A percentile compares a stretch with the other conserved stretches of the same genome.
phyloP scores from a whole-genome alignment of 2,888 invertebrate species.

The Chironomus tentans region DNA sequence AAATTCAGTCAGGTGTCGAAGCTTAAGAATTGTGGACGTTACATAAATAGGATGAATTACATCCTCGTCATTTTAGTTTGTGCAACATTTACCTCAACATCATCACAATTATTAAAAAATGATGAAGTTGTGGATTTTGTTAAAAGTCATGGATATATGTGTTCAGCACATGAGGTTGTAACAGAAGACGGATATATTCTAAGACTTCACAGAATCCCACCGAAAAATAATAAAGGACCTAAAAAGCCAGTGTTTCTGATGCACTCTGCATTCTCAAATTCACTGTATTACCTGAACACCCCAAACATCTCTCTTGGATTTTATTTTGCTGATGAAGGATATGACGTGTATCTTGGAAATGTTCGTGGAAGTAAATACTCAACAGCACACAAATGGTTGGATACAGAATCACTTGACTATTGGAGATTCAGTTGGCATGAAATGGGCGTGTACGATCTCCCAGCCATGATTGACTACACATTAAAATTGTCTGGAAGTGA shows the following conservation, averaged over 20 bases:
- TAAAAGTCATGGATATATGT: slow-evolving; percentile 27
- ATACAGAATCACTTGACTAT: neutral
- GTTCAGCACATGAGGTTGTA: slow-evolving; percentile 48
- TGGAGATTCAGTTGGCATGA: slow-evolving; percentile 11
- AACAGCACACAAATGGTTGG: neutral
- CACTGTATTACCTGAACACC: neutral
- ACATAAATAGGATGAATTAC: neutral
- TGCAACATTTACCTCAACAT: neutral
- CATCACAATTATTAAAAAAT: neutral
- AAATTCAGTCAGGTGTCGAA: neutral
- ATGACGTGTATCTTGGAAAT: slow-evolving; percentile 2
- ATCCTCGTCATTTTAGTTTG: neutral
- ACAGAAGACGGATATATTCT: slow-evolving; percentile 66
- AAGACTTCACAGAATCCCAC: slow-evolving; percentile 55
- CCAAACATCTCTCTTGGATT: slow-evolving; percentile 29
- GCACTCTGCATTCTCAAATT: neutral
- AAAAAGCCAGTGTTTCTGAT: slow-evolving; percentile 28
- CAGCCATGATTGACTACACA: slow-evolving; percentile 30
- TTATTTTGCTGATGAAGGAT: neutral
- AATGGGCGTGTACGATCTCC: neutral
- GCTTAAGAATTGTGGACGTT: neutral
- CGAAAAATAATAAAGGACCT: slow-evolving; percentile 33
- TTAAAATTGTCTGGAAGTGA: slow-evolving; percentile 36
- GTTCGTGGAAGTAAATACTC: neutral
- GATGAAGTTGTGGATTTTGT: neutral